A percentile compares a stretch with the other conserved stretches of the same genome.
phyloP scores from a whole-genome alignment of 1,140 invertebrate species.

The Schlechtendalia chinensis region DNA sequence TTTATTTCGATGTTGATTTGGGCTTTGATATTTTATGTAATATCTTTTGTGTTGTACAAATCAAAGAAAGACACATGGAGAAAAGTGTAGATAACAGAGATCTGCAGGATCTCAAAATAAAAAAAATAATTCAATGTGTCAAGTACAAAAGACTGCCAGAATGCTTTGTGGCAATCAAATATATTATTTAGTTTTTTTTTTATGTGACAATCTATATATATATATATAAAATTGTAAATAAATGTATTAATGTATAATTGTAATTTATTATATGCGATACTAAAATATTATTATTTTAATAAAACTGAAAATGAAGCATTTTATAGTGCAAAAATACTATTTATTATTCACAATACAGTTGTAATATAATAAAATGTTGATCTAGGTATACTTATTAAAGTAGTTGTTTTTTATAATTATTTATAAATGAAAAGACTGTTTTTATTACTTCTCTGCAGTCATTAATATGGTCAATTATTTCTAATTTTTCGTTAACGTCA shows the following conservation, averaged over 20 bases:
- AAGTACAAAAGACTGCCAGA: constrained; percentile 49
- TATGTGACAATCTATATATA: background rate
- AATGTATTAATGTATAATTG: constrained; percentile 26
- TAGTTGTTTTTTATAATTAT: constrained; percentile 33
- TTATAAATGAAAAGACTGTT: constrained; percentile 27
- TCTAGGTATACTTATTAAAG: constrained; percentile 26
- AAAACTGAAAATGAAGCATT: constrained; percentile 9
- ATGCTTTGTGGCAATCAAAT: constrained; percentile 44
- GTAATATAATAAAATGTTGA: background rate
- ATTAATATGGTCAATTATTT: constrained; percentile 25
- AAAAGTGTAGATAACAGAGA: constrained; percentile 22
- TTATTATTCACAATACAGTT: constrained; percentile 13
- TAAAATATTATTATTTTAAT: constrained; percentile 16
- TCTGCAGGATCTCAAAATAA: constrained; percentile 23
- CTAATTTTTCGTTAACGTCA: constrained; percentile 67
- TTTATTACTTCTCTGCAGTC: constrained; percentile 29
- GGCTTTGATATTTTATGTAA: constrained; percentile 32
- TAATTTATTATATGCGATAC: constrained; percentile 11
- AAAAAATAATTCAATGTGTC: constrained; percentile 30
- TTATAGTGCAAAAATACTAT: constrained; percentile 39
- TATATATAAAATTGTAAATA: constrained; percentile 28
- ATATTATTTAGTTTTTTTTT: constrained; percentile 5
- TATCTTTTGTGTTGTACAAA: constrained; percentile 33
- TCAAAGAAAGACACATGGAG: constrained; percentile 31
- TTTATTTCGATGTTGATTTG: constrained; percentile 42